Percentiles rank a stretch among this genome's conserved stretches.
phyloP scores from a whole-genome alignment of 2,797 vertebrate species.

The Urosaurus nigricauda region DNA sequence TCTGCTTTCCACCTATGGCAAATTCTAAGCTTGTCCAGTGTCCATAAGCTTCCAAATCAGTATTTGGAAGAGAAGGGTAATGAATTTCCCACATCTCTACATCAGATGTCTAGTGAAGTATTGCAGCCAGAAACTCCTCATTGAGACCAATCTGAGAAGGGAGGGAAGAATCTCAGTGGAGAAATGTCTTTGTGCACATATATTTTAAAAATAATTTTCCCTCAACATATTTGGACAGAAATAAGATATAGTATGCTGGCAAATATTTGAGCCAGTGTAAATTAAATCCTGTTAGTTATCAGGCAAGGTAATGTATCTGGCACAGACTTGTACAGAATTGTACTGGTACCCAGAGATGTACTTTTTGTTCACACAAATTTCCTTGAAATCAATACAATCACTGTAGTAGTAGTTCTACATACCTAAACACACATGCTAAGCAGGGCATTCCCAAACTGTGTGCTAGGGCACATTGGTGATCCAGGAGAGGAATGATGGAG shows the following conservation, averaged over 20 bases:
- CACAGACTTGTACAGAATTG: slow-evolving; percentile 5
- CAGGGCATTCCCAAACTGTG: not conserved
- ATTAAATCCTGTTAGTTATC: not conserved
- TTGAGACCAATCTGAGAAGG: not conserved
- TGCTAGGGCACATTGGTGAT: not conserved
- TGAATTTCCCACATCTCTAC: not conserved
- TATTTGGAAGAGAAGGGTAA: not conserved
- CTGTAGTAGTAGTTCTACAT: not conserved
- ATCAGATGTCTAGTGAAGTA: not conserved
- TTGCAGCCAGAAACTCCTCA: not conserved
- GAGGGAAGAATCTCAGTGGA: not conserved
- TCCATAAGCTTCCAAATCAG: not conserved
- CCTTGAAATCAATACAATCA: slow-evolving; percentile 5
- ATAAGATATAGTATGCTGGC: not conserved
- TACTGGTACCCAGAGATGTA: slow-evolving; percentile 6
- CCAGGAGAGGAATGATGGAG: not conserved
- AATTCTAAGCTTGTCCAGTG: not conserved
- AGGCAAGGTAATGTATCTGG: slow-evolving; percentile 4
- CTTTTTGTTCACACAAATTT: not conserved
- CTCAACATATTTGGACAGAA: not conserved
- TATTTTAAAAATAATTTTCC: not conserved
- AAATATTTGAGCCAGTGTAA: not conserved
- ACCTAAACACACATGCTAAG: not conserved
- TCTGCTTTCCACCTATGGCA: not conserved
- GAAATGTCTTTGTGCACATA: not conserved